Base-by-base conservation (phyloP, 2,888 invertebrate genomes). In the Galerucella nymphaeae region DNA sequence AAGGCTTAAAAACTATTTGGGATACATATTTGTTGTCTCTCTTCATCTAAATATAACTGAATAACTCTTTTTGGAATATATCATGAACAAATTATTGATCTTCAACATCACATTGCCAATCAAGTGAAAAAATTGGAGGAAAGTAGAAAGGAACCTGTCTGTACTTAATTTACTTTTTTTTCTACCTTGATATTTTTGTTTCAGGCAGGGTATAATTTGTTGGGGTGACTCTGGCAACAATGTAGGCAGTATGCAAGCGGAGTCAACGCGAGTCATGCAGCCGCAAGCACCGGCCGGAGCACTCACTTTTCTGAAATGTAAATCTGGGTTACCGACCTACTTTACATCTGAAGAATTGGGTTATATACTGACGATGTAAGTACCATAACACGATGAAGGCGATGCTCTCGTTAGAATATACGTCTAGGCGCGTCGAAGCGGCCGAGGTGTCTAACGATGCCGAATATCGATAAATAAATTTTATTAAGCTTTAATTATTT, bases 311-410 rank as follows among this genome's bases (percentile, higher is more conserved):
- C 78, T 77, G 76, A 80, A 78, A 78, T 77, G 77, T 76, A 73
- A 77, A 80, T 80, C 80, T 82, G 77, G 80, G 82, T 76, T 80
- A 76, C 59, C 76, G 80, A 79, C 82, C 81, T 74, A 82, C 80
- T 80, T 81, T 79, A 59, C 71, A 57, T 73, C 78, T 73, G 71
- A 75, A 80, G 82, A 83, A 84, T 83, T 83, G 81, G 82, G 83
- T 83, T 83, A 82, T 69, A 18, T 64, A 48, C 50, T 48, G 48
- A 42, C 45, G 41, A 48, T 63, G 23, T 16, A 59, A 38, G 59
- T 59, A 59, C 59, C 59, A 59, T 38, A 59, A 59, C 59, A 59
- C 59, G n/a, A 38, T 14, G 18, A 59, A 59, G 30, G 30, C 59
- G 59, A 59, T 59, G 59, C 30, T 38, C 59, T 59, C 10, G 59